phyloP scores from a whole-genome alignment of 2,888 invertebrate genomes.

The Campoplex nolae region DNA sequence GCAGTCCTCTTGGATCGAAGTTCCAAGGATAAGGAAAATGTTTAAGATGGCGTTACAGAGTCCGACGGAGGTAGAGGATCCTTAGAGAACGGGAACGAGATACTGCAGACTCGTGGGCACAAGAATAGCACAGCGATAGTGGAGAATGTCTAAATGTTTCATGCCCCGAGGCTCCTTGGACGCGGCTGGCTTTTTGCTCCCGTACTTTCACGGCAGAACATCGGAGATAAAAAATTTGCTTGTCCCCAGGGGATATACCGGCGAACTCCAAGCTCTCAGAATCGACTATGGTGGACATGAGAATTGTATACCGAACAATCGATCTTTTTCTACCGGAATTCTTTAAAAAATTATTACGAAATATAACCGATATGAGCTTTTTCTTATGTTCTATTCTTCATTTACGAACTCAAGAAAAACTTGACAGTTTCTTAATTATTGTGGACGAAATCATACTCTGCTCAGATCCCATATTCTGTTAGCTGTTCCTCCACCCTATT shows the following conservation, averaged over 20 bases:
- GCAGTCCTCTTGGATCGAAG: not conserved
- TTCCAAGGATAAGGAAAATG: constrained; percentile 10
- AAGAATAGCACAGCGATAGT: constrained; percentile 53
- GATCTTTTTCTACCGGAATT: not conserved
- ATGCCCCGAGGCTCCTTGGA: constrained; percentile 71
- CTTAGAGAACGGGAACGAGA: not conserved
- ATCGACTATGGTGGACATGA: not conserved
- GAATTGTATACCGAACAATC: not conserved
- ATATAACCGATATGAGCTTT: not conserved
- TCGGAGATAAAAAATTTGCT: constrained; percentile 51
- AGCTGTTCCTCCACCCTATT: not conserved
- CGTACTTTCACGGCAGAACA: not conserved
- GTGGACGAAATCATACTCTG: not conserved
- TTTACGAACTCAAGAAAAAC: not conserved
- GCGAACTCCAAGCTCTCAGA: not conserved
- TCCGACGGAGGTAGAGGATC: not conserved
- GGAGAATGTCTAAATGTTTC: constrained; percentile 74
- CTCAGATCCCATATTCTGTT: not conserved
- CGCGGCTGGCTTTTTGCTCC: constrained; percentile 57
- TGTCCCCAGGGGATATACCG: constrained; percentile 39
- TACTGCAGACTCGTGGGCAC: not conserved
- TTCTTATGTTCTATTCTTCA: not conserved
- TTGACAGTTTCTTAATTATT: not conserved
- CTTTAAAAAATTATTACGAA: not conserved
- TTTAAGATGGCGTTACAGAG: constrained; percentile 8